Conservation (phyloP, 1,140 invertebrate species). For the Pissodes strobi region DNA sequence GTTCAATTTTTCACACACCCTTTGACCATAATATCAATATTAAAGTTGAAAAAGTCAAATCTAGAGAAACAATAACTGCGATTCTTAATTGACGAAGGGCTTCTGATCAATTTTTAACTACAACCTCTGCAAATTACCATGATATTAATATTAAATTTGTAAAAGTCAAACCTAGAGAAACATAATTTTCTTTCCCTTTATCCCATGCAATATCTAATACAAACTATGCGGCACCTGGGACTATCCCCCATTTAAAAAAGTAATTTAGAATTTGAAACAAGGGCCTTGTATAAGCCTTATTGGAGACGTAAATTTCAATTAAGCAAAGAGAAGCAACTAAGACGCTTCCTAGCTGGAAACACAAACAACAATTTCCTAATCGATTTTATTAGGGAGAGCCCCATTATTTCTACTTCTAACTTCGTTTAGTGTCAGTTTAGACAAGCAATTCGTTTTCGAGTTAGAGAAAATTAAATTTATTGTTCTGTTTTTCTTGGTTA, state of each 20-base stretch:
- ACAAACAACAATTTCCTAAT: constrained; percentile 38
- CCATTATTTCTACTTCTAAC: constrained; percentile 41
- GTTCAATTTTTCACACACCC: too few species aligned
- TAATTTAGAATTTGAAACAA: constrained; percentile 21
- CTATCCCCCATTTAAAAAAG: constrained; percentile 6
- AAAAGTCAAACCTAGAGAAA: too few species aligned
- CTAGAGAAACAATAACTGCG: too few species aligned
- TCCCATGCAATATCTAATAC: too few species aligned
- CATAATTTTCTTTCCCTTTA: too few species aligned
- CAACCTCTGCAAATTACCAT: too few species aligned
- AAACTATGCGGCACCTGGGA: too few species aligned
- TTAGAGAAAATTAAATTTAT: constrained; percentile 39
- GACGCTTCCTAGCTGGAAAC: constrained; percentile 27
- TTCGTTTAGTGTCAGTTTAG: constrained; percentile 35
- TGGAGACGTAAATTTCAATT: constrained; percentile 38
- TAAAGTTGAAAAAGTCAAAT: too few species aligned
- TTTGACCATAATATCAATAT: too few species aligned
- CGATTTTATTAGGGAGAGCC: constrained; percentile 36
- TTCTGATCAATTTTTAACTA: too few species aligned
- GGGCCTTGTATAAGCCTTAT: constrained; percentile 22
- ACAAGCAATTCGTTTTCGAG: constrained; percentile 37
- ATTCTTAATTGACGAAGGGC: too few species aligned
- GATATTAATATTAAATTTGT: too few species aligned
- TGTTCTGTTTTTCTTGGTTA: constrained; percentile 31
- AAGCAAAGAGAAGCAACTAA: constrained; percentile 22